Evolutionary conservation across 2,888 invertebrate genomes (phyloP), one percentile per base, ranked within the genome.

Genomic region (Synergus gifuensis): DNA sequence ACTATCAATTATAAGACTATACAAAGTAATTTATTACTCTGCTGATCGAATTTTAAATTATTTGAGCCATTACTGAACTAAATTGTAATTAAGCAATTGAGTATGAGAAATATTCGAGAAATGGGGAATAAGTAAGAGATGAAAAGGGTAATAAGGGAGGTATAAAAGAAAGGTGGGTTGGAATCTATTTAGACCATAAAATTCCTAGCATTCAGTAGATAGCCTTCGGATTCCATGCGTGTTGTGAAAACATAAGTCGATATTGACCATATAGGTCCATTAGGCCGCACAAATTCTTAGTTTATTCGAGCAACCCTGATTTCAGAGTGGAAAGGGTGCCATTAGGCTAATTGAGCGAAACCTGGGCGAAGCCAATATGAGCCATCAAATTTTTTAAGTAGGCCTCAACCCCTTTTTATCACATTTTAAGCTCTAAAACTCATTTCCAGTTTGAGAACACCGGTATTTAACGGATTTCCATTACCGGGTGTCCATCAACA

Each of bases 121-220:
- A 42, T 18, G n/a, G 22, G 9, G 46, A 69, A 69, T 2, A 69
- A 16, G 9, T n/a, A n/a, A n/a, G n/a, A 36, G 36, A 36, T 36
- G 18, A 42, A 66, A 42, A 11, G n/a, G 22, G 16, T 46, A 69
- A 69, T 2, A 69, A 16, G 9, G 16, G 40, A n/a, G 14, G 54
- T n/a, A 22, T 28, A 46, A n/a, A 14, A 44, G 42, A 49, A 36
- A 49, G n/a, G n/a, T 46, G 16, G 4, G 16, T 9, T 16, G 4
- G 69, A 69, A 69, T 69, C 3, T 36, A 69, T 46, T 69, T 28
- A 49, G 77, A 83, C 62, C 80, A 84, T 83, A 84, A 84, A 85
- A 86, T 84, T 85, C 81, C 77, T 83, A 83, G 84, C 84, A 85
- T 80, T 83, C 79, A 79, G 80, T 83, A 83, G 82, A 83, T 83